Percentiles rank a stretch among this genome's conserved stretches.
Conservation (phyloP, 2,113 vertebrate genomes). For the Thamnophis sirtalis region DNA sequence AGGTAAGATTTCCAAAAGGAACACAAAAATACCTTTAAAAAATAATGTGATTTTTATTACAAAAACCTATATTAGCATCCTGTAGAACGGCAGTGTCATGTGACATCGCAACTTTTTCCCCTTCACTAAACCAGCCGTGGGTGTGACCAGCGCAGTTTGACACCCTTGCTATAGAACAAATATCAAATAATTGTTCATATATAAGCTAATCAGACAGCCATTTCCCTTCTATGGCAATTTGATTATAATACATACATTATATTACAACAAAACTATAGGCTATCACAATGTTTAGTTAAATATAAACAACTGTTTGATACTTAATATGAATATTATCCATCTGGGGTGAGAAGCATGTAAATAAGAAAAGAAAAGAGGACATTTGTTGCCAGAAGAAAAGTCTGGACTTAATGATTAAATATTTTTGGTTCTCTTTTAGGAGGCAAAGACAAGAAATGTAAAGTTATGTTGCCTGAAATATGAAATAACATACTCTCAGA, state of each 20-base stretch:
- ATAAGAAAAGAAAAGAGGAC: background rate
- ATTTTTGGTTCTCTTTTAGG: background rate
- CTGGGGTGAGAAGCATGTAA: background rate
- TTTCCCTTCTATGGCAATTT: background rate
- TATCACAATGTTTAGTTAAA: background rate
- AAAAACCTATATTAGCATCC: background rate
- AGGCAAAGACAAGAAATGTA: background rate
- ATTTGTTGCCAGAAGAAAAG: background rate
- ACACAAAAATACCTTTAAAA: background rate
- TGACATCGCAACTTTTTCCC: too few species aligned
- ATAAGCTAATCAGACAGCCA: background rate
- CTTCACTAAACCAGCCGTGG: too few species aligned
- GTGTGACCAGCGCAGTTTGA: too few species aligned
- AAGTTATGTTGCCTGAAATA: background rate
- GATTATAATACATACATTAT: background rate
- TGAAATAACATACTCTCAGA: background rate
- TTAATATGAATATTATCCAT: background rate
- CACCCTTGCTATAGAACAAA: background rate
- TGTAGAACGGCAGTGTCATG: background rate
- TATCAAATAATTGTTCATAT: background rate
- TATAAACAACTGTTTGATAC: background rate
- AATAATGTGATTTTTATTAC: background rate
- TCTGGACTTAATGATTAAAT: background rate
- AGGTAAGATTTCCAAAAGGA: background rate
- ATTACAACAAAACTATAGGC: background rate